phyloP scores from a whole-genome alignment of 1,140 invertebrate species.

The Caenorhabditis remanei region DNA sequence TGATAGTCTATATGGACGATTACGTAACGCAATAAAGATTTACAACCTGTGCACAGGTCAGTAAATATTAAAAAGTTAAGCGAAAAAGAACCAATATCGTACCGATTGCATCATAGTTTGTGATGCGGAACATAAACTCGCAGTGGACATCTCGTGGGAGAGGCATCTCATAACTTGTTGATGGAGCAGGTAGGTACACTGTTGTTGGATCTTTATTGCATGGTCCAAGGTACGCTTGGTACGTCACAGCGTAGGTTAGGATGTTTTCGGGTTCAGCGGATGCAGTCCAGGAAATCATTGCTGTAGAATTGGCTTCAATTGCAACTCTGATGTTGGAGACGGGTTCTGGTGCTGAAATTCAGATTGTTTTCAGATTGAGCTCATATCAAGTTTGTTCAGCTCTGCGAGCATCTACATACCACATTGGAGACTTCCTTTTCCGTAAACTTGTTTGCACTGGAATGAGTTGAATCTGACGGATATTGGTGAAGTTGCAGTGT shows the following conservation, averaged over 20 bases:
- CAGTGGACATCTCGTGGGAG: slow-evolving; percentile 28
- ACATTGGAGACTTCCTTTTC: slow-evolving; percentile 61
- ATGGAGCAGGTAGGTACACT: slow-evolving; percentile 42
- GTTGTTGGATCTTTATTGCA: slow-evolving; percentile 51
- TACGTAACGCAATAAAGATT: slow-evolving; percentile 28
- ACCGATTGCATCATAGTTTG: slow-evolving; percentile 52
- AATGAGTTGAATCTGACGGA: slow-evolving; percentile 50
- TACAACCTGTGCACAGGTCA: slow-evolving; percentile 46
- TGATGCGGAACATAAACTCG: slow-evolving; percentile 50
- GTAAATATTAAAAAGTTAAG: slow-evolving; percentile 28
- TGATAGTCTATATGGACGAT: slow-evolving; percentile 13
- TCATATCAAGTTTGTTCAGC: background rate
- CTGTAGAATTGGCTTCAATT: slow-evolving; percentile 57
- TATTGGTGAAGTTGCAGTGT: slow-evolving; percentile 32
- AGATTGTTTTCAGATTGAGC: background rate
- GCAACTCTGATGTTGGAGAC: slow-evolving; percentile 59
- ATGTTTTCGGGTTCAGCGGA: slow-evolving; percentile 58
- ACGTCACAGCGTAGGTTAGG: slow-evolving; percentile 58
- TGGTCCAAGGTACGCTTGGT: slow-evolving; percentile 48
- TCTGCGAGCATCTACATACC: slow-evolving; percentile 3
- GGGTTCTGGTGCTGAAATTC: slow-evolving; percentile 61
- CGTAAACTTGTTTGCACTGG: slow-evolving; percentile 61
- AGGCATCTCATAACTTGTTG: slow-evolving; percentile 43
- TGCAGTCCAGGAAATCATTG: slow-evolving; percentile 59
- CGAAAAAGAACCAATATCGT: background rate